Base-by-base conservation (phyloP, 2,888 invertebrate genomes). In the Ornithoptera priamus region DNA sequence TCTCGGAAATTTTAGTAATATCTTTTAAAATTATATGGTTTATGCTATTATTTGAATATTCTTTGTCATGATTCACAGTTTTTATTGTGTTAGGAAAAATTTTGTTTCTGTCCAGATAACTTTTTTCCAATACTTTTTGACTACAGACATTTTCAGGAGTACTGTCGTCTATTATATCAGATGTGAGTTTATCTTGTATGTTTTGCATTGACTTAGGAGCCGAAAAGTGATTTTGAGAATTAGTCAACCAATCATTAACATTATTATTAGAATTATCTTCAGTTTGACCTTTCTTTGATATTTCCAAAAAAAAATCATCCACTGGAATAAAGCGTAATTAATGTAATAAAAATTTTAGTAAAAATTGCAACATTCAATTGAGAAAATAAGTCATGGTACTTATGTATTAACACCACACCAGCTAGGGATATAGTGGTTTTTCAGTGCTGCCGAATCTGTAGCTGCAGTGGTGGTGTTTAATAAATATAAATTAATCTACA, bases 141-240 rank as follows among this genome's bases (percentile, higher is more conserved):
- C 30, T 39, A 39, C 8, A 18, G 15, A 46, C 15, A 20, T 24
- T 36, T 36, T 36, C 17, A 46, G 65, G 57, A 36, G 65, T 69
- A 62, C 4, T 46, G 30, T 56, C 39, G 15, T 42, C 53, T 30
- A 56, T 36, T 30, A 61, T 57, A 56, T 57, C n/a, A 10, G 46
- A 60, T 5, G 57, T 42, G 4, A 61, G 22, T 56, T 64, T 67
- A 57, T 70, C 24, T 42, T 70, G 76, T 20, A 76, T 56, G 39
- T 82, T 83, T 76, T 83, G 84, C 46, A 82, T 77, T n/a, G 81
- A 82, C 50, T 75, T 71, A 56, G 64, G 61, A 64, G 81, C 87
- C 65, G 90, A 90, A 78, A 92, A 91, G 63, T 89, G 85, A 72
- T 92, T 92, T 77, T 90, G 85, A 39, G 90, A 90, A 74, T 82